A percentile compares a stretch with the other conserved stretches of the same genome.
Conservation (phyloP, 1,140 invertebrate species). For the Aethina tumida region DNA sequence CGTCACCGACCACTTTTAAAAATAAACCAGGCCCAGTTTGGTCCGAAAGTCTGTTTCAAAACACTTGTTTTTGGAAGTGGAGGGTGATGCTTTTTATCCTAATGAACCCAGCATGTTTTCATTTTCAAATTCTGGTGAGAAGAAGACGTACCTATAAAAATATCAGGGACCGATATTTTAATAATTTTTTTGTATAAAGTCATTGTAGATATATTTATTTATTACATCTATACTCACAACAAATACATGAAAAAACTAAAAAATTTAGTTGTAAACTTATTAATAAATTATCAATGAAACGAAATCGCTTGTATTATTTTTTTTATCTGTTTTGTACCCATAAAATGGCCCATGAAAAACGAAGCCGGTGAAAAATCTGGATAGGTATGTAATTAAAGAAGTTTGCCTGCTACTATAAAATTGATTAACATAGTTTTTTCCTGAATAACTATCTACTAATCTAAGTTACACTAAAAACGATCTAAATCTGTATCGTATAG, state of each 20-base stretch:
- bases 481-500: slow-evolving; percentile 24
- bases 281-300: slow-evolving; percentile 29
- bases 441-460: slow-evolving; percentile 22
- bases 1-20: too few relatives aligned
- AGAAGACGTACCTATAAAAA: slow-evolving; percentile 20
- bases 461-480: slow-evolving; percentile 19
- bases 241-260: slow-evolving; percentile 27
- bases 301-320: slow-evolving; percentile 18
- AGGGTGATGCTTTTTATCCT: too few relatives aligned
- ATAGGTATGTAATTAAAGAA: slow-evolving; percentile 27
- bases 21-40: too few relatives aligned
- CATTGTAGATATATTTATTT: slow-evolving; percentile 38
- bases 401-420: slow-evolving; percentile 19
- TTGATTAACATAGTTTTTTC: slow-evolving; percentile 16
- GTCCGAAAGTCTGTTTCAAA: too few relatives aligned
- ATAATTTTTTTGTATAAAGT: slow-evolving; percentile 34
- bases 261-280: slow-evolving; percentile 26
- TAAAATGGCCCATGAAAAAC: slow-evolving; percentile 2
- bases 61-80: too few relatives aligned
- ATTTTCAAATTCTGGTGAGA: slow-evolving; percentile 14
- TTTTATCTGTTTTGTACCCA: slow-evolving; percentile 1
- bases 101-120: too few relatives aligned
- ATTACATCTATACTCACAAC: slow-evolving; percentile 38
- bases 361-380: slow-evolving; percentile 13
- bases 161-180: slow-evolving; percentile 32